A percentile compares a stretch with the other conserved stretches of the same genome.
These are phyloP conservation scores for Galendromus occidentalis DNA, from an alignment of 1,140 invertebrate species.

Conservation along the genomic window DNA sequence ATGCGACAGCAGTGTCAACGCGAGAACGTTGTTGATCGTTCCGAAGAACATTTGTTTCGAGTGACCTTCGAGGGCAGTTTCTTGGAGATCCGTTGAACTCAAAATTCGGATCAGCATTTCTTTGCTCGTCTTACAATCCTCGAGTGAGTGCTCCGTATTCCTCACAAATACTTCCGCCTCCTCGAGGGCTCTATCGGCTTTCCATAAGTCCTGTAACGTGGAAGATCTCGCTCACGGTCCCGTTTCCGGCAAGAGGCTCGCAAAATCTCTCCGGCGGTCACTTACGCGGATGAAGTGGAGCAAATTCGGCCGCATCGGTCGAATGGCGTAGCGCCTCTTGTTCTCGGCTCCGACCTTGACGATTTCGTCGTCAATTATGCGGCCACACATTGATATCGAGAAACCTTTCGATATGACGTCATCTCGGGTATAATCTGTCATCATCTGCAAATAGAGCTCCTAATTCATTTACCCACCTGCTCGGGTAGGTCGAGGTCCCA, in stretches of 20 bases:
- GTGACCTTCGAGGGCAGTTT: not conserved
- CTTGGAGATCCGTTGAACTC: not conserved
- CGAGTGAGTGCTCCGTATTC: not conserved
- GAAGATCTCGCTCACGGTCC: not conserved
- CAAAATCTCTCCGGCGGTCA: too few relatives aligned
- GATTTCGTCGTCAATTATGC: not conserved
- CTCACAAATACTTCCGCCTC: not conserved
- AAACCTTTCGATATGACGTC: not conserved
- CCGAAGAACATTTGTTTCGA: constrained; percentile 8
- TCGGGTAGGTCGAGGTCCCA: not conserved
- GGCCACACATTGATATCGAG: not conserved
- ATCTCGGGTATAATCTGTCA: not conserved
- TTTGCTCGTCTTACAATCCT: not conserved
- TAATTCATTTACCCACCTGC: not conserved
- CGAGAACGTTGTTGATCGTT: not conserved
- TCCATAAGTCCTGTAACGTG: not conserved
- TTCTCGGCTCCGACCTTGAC: not conserved
- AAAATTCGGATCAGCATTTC: not conserved
- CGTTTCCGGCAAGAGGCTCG: too few relatives aligned
- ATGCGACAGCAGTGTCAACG: not conserved
- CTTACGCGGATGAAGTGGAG: not conserved
- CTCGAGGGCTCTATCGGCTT: not conserved
- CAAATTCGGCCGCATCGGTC: not conserved
- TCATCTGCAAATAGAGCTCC: not conserved
- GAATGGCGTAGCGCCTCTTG: not conserved